Base-by-base conservation (phyloP, 2,797 vertebrate genomes). In the Eulemur mongoz region DNA sequence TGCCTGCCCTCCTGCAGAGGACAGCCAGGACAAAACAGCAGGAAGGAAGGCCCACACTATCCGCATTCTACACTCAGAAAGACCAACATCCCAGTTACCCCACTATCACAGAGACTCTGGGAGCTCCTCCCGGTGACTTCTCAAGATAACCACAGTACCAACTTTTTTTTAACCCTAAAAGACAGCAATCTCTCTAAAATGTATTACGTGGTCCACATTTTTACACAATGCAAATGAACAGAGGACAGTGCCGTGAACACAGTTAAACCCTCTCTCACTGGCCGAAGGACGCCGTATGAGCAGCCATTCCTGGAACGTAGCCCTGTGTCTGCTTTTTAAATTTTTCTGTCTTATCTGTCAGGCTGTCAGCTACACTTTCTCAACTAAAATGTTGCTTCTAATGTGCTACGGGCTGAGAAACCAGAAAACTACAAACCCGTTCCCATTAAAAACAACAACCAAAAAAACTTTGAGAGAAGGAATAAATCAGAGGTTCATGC, bases 71-170 rank as follows among this genome's bases (percentile, higher is more conserved):
- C 23, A 10, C 30, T 22, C 0, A 18, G 82, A 11, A 30, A 3
- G 0, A 14, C 10, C 3, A 1, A 13, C 38, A 32, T 1, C 50
- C 38, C 30, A 15, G 52, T 3, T 14, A 23, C 4, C 23, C 75
- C 20, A 22, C 0, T 3, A 5, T 6, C 30, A 5, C 1, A 1
- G 73, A 8, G 25, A 4, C 50, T 4, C 2, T 11, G 10, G 23
- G 82, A 17, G 45, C 12, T 10, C 35, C 10, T 35, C 50, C 65
- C n/a, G 13, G 27, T 14, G 75, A 48, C 76, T 38, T 54, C 52
- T 72, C 75, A 54, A 72, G 72, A 54, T 2, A 59, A n/a, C 69
- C 40, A 3, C 20, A 61, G 13, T 9, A 63, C 57, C n/a, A 27
- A n/a, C 25, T 9, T 17, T 2, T 45, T 45, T 69, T 25, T 3